Percentiles rank a stretch among this genome's conserved stretches.
Conservation (phyloP, 1,140 invertebrate genomes). For the Hylaeus volcanicus region DNA sequence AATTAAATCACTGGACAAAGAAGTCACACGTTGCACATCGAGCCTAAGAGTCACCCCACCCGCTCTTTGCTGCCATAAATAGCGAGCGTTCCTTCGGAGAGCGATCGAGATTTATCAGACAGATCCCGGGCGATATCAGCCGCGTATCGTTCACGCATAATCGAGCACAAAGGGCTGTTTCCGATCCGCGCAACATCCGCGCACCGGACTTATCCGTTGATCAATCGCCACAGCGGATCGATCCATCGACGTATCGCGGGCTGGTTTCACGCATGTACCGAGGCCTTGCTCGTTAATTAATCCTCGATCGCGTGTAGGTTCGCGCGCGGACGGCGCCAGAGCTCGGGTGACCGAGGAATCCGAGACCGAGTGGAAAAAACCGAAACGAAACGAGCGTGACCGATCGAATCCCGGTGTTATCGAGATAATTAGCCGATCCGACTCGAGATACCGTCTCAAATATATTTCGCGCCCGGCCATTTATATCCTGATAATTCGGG, state of each 20-base stretch:
- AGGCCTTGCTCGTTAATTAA: background rate
- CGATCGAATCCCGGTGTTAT: background rate
- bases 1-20: conserved; percentile 1
- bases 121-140: background rate
- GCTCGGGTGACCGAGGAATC: background rate
- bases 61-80: background rate
- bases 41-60: background rate
- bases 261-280: background rate
- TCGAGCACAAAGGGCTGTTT: conserved; percentile 1
- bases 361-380: background rate
- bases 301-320: background rate
- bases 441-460: background rate
- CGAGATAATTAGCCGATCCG: background rate
- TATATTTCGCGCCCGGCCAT: background rate
- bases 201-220: conserved; percentile 7
- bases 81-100: background rate
- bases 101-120: conserved; percentile 31
- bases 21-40: background rate
- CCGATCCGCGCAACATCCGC: background rate
- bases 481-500: background rate
- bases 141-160: conserved; percentile 40
- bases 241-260: background rate
- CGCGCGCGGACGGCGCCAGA: background rate
- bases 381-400: background rate
- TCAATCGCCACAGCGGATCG: conserved; percentile 2